phyloP scores from a whole-genome alignment of 2,797 vertebrate genomes.

The Pygocentrus nattereri region DNA sequence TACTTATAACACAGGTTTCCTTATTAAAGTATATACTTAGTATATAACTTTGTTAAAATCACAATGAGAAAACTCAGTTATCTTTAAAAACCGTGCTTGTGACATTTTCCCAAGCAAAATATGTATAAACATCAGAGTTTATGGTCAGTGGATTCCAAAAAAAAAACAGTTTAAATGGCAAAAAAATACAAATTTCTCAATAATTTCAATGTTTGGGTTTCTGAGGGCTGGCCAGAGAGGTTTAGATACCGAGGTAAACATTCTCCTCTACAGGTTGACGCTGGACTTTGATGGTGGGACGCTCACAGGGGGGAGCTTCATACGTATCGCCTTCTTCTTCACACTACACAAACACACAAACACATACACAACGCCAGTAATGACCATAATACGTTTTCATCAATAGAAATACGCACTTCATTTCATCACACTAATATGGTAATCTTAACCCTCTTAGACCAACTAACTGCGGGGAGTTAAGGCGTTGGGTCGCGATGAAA shows the following conservation, averaged over 20 bases:
- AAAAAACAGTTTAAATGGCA: too few species aligned
- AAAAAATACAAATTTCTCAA: too few species aligned
- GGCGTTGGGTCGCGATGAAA: neutral
- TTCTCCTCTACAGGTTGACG: slow-evolving; percentile 70
- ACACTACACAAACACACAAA: slow-evolving; percentile 63
- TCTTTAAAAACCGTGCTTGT: too few species aligned
- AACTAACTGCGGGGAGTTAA: neutral
- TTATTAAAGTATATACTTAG: too few species aligned
- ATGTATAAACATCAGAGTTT: too few species aligned
- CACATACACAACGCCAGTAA: neutral
- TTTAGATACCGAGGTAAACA: slow-evolving; percentile 75
- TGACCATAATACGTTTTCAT: neutral
- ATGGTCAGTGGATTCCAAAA: too few species aligned
- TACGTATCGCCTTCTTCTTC: slow-evolving; percentile 78
- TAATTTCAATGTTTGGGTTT: too few species aligned
- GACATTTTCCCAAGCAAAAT: too few species aligned
- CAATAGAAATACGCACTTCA: neutral
- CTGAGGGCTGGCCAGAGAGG: neutral
- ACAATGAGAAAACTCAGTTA: too few species aligned
- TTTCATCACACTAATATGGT: neutral
- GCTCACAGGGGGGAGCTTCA: slow-evolving; percentile 79
- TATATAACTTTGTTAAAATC: too few species aligned
- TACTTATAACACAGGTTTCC: too few species aligned
- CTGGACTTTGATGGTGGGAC: slow-evolving; percentile 66
- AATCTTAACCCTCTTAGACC: neutral